These are phyloP conservation scores for Saturnia pavonia DNA, from an alignment of 2,888 invertebrate species.

Conservation along the genomic window DNA sequence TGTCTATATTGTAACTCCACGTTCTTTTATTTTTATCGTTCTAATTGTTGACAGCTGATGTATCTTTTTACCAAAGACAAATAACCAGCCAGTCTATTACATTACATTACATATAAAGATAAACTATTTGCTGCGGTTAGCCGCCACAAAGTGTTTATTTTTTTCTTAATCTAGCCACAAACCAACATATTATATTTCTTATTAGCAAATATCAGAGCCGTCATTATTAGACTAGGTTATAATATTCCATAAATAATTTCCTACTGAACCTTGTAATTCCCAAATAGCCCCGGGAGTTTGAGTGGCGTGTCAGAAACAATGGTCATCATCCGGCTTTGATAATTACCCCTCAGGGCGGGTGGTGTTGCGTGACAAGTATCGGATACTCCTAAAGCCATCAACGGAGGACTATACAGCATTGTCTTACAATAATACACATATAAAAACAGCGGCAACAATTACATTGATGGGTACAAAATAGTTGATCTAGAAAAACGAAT, in stretches of 20 bases:
- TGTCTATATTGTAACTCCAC: too few relatives aligned
- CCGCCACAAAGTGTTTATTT: too few relatives aligned
- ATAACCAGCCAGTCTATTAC: too few relatives aligned
- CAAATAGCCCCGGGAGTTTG: slow-evolving; percentile 4
- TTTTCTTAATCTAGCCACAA: background rate
- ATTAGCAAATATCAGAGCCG: background rate
- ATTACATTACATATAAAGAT: too few relatives aligned
- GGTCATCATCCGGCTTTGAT: slow-evolving; percentile 14
- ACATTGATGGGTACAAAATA: too few relatives aligned
- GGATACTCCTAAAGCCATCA: background rate
- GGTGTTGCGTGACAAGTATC: slow-evolving; percentile 14
- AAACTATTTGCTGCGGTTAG: too few relatives aligned
- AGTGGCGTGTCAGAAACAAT: slow-evolving; percentile 12
- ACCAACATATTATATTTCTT: background rate
- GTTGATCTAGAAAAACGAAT: background rate
- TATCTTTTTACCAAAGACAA: too few relatives aligned
- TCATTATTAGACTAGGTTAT: background rate
- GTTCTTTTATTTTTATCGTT: too few relatives aligned
- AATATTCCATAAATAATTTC: slow-evolving; percentile 3
- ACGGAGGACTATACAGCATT: background rate
- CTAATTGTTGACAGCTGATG: too few relatives aligned
- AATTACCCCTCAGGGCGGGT: slow-evolving; percentile 4
- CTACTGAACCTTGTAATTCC: background rate
- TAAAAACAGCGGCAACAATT: too few relatives aligned
- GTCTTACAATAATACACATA: background rate